These are phyloP conservation scores for Ormyrus thymus DNA, from an alignment of 2,888 invertebrate genomes.

Conservation along the genomic window DNA sequence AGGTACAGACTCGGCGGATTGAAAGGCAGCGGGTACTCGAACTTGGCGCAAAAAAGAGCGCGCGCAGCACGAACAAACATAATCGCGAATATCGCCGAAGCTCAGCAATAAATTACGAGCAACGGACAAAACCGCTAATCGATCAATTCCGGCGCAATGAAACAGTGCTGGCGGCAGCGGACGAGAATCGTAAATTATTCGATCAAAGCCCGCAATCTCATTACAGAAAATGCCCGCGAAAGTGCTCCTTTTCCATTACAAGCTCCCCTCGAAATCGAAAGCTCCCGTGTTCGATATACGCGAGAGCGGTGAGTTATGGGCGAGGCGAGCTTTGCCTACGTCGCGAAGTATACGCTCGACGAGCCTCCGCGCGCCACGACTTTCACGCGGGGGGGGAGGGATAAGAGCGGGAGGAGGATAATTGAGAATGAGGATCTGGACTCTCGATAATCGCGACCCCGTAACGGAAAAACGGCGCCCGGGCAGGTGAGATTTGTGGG, in stretches of 20 bases:
- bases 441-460: slow-evolving; percentile 11
- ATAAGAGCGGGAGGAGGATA: slow-evolving; percentile 15
- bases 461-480: no score
- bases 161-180: slow-evolving; percentile 4
- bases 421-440: slow-evolving; percentile 6
- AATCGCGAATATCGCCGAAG: slow-evolving; percentile 10
- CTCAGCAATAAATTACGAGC: slow-evolving; percentile 31
- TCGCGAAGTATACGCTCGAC: no score
- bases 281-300: slow-evolving; percentile 20
- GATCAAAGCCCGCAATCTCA: slow-evolving; percentile 38
- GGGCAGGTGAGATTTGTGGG: neutral
- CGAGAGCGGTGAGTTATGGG: slow-evolving; percentile 19
- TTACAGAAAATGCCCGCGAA: slow-evolving; percentile 33
- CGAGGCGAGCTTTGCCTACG: neutral
- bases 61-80: slow-evolving; percentile 5
- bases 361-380: slow-evolving; percentile 7
- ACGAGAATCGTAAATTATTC: slow-evolving; percentile 45
- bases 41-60: neutral
- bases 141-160: slow-evolving; percentile 48
- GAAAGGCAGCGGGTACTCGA: no score
- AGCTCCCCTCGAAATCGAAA: slow-evolving; percentile 33
- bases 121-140: slow-evolving; percentile 39
- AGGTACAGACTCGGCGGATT: no score
- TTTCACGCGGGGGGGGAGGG: slow-evolving; percentile 29
- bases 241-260: slow-evolving; percentile 21